These are phyloP conservation scores for Bovichtus variegatus DNA, from an alignment of 2,797 vertebrate genomes.

Conservation along the genomic window DNA sequence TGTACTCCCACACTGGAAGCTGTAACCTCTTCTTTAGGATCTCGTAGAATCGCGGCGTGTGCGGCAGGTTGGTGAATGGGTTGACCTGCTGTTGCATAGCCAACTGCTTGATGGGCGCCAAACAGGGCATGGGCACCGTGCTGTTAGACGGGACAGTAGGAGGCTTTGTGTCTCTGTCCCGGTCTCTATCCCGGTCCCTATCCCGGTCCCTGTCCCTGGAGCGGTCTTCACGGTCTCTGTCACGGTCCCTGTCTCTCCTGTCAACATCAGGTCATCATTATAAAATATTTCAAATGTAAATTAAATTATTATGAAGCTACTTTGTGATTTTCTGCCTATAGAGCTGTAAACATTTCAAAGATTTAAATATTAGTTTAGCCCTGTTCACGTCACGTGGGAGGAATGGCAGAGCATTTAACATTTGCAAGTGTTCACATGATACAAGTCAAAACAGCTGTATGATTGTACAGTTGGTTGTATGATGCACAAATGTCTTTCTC, in stretches of 20 bases:
- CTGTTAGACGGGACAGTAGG: conserved; percentile 61
- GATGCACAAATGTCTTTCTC: too few species aligned
- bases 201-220: conserved; percentile 87
- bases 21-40: conserved; percentile 97
- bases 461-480: too few species aligned
- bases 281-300: background rate
- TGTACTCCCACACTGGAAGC: conserved; percentile 99
- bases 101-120: conserved; percentile 89
- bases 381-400: background rate
- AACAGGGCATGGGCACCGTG: conserved; percentile 51
- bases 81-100: conserved; percentile 94
- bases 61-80: conserved; percentile 97
- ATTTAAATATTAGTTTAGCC: background rate
- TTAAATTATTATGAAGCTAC: background rate
- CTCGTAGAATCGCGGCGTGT: conserved; percentile 96
- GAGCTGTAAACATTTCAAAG: background rate
- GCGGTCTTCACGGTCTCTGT: conserved; percentile 92
- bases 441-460: too few species aligned
- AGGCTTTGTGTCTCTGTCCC: conserved; percentile 91
- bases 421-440: too few species aligned
- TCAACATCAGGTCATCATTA: background rate
- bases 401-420: background rate
- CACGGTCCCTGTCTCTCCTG: conserved; percentile 88
- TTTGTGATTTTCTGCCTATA: background rate
- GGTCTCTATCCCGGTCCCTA: conserved; percentile 90